Evolutionary conservation across 2,797 vertebrate species (phyloP).

Genomic region (Eptatretus atami): DNA sequence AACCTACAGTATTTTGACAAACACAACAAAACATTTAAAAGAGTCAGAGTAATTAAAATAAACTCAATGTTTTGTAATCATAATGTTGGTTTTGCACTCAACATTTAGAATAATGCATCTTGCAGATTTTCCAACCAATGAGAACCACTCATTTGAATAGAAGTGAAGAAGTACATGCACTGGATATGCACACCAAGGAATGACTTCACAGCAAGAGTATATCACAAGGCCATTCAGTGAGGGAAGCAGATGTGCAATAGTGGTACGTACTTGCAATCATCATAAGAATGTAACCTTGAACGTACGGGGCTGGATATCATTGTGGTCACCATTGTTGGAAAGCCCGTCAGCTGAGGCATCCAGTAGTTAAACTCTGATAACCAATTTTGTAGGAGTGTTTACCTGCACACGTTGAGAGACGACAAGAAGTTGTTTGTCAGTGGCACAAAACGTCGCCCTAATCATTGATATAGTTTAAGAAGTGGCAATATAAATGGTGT

Average conservation of each 20-base stretch:
- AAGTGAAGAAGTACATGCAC: too few relatives aligned
- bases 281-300: constrained; percentile 87
- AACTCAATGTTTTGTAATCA: not conserved
- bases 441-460: too few relatives aligned
- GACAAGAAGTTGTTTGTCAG: too few relatives aligned
- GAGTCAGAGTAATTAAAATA: too few relatives aligned
- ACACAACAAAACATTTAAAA: too few relatives aligned
- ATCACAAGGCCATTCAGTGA: not conserved
- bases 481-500: too few relatives aligned
- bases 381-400: constrained; percentile 96
- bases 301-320: constrained; percentile 26
- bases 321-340: constrained; percentile 32
- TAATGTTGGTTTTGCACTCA: not conserved
- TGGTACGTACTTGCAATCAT: constrained; percentile 70
- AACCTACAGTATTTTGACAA: too few relatives aligned
- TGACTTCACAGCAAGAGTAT: not conserved
- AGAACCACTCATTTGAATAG: too few relatives aligned
- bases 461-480: too few relatives aligned
- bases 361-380: constrained; percentile 86
- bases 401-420: constrained; percentile 24
- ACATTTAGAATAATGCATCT: not conserved
- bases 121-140: too few relatives aligned
- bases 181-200: too few relatives aligned
- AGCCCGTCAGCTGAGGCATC: constrained; percentile 50
- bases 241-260: not conserved